Evolutionary conservation across 1,140 invertebrate genomes (phyloP), one percentile per base, ranked within the genome.

Genomic region (Sinella curviseta): DNA sequence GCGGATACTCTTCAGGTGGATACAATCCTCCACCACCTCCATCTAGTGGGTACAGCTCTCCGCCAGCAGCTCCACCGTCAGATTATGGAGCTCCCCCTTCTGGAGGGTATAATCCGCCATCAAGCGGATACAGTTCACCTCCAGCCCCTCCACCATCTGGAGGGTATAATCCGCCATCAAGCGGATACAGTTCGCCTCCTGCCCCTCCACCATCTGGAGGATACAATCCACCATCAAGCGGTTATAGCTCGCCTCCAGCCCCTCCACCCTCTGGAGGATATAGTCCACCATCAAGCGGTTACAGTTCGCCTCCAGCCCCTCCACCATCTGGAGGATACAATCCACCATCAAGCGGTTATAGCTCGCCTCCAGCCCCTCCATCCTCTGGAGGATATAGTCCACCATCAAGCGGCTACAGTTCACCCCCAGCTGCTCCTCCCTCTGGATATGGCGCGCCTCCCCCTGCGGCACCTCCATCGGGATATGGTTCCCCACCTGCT

Each of bases 371-470:
- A 48, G 39, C 39, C 39, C 39, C 39, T 17, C 4, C 60, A 12
- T 67, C 60, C n/a, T n/a, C n/a, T n/a, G n/a, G n/a, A 24, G 60
- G 60, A 12, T 67, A 67, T 67, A 67, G 39, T 17, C 39, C 39
- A 48, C 39, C 39, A 48, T 17, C 39, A 48, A 48, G 39, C 4
- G 39, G 39, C 39, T 48, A 48, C 17, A 48, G 17, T 48, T 4
- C 39, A 48, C 39, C 39, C 4, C 4, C 39, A 4, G 4, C 4
- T 4, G 4, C 39, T 17, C 39, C 39, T 67, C 4, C 28, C 24
- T 30, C 28, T 8, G 60, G 28, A 12, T 24, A 24, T n/a, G 60
- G n/a, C 8, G 17, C n/a, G 39, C n/a, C n/a, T n/a, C 39, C 39
- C 4, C 39, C 39, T n/a, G n/a, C n/a, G 39, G 39, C 39, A 17